These are phyloP conservation scores for Nephrotoma guestfalica DNA, from an alignment of 2,888 invertebrate genomes.

Conservation along the genomic window DNA sequence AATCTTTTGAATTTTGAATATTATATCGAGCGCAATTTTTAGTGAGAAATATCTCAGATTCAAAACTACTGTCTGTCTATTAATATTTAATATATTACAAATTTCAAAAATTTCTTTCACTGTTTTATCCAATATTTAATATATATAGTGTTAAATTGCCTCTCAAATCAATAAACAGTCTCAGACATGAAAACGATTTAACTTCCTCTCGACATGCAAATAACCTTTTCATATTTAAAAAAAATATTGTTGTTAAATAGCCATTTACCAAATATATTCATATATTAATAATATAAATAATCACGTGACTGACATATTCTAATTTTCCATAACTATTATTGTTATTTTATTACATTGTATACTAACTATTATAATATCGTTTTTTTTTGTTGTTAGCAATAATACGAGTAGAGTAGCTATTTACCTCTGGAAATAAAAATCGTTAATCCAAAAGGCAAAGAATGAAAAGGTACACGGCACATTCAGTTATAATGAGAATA, in stretches of 20 bases:
- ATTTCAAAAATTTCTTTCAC: not conserved
- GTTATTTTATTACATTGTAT: not conserved
- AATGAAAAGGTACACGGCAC: not conserved
- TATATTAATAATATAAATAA: not conserved
- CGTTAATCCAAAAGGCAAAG: not conserved
- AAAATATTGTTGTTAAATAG: not conserved
- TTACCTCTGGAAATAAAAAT: not conserved
- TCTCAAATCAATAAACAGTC: not conserved
- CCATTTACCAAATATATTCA: not conserved
- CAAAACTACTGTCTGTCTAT: not conserved
- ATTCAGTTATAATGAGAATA: not conserved
- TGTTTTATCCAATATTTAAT: not conserved
- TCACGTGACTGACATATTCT: not conserved
- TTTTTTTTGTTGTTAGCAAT: not conserved
- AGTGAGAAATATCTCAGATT: not conserved
- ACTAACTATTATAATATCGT: not conserved
- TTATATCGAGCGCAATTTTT: not conserved
- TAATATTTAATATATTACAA: not conserved
- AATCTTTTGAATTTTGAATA: not conserved
- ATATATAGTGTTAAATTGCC: not conserved
- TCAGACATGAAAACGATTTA: not conserved
- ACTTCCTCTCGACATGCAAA: not conserved
- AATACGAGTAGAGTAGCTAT: not conserved
- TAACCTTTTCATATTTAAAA: not conserved
- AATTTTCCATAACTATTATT: not conserved